A percentile compares a stretch with the other conserved stretches of the same genome.
These are phyloP conservation scores for Caenorhabditis briggsae DNA, from an alignment of 1,140 invertebrate genomes.

Conservation along the genomic window DNA sequence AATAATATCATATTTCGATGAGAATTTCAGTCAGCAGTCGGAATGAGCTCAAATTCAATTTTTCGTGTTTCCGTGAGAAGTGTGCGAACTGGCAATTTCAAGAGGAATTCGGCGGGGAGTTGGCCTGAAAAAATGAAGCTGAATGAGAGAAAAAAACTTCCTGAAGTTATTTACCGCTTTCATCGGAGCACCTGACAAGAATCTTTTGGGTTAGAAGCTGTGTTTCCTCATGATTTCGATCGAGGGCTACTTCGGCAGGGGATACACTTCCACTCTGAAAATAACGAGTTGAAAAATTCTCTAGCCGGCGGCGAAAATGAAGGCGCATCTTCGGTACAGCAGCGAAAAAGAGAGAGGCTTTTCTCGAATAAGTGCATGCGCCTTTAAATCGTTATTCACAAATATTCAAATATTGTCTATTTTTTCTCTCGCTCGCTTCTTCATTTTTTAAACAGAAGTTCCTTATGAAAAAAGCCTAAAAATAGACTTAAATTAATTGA, in stretches of 20 bases:
- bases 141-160: neutral
- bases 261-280: slow-evolving; percentile 58
- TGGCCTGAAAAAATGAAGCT: slow-evolving; percentile 29
- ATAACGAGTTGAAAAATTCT: too few species aligned
- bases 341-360: too few species aligned
- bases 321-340: too few species aligned
- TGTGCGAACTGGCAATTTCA: slow-evolving; percentile 50
- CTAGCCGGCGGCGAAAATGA: too few species aligned
- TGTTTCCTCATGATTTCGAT: slow-evolving; percentile 9
- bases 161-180: neutral
- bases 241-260: slow-evolving; percentile 42
- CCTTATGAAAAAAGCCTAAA: too few species aligned
- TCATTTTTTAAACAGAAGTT: too few species aligned
- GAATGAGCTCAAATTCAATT: slow-evolving; percentile 39
- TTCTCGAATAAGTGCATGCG: too few species aligned
- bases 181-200: slow-evolving; percentile 44
- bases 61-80: slow-evolving; percentile 22
- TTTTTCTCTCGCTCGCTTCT: too few species aligned
- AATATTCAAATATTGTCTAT: too few species aligned
- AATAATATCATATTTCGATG: too few species aligned
- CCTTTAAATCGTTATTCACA: too few species aligned
- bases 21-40: neutral
- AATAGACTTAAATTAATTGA: too few species aligned
- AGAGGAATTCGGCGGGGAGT: slow-evolving; percentile 54
- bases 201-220: slow-evolving; percentile 32